Percentiles rank a stretch among this genome's conserved stretches.
Conservation (phyloP, 2,888 invertebrate species). For the Sesamia inferens region DNA sequence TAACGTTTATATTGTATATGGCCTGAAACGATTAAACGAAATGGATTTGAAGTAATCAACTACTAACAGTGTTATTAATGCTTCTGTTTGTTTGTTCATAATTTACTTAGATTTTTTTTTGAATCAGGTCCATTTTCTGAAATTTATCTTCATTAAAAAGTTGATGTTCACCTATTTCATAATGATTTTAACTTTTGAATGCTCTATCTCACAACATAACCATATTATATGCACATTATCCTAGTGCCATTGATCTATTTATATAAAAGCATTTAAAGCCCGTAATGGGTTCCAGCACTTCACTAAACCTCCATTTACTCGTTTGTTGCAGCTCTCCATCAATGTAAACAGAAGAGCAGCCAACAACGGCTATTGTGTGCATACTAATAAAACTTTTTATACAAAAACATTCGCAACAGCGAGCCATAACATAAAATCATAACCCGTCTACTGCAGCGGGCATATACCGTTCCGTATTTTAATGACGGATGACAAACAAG, state of each 20-base stretch:
- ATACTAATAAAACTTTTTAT: conserved; percentile 54
- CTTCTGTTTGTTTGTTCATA: conserved; percentile 2
- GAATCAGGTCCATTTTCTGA: not conserved
- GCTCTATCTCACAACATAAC: not conserved
- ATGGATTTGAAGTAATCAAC: conserved; percentile 10
- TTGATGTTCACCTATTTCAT: not conserved
- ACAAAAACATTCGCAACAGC: conserved; percentile 55
- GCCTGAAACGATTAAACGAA: not conserved
- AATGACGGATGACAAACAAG: conserved; percentile 61
- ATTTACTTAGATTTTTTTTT: not conserved
- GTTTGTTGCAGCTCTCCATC: conserved; percentile 20
- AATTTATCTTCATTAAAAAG: not conserved
- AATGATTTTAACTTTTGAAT: not conserved
- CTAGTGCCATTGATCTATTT: conserved; percentile 3
- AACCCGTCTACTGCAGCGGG: conserved; percentile 49
- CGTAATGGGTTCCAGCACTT: conserved; percentile 22
- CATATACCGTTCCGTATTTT: conserved; percentile 41
- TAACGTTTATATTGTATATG: not conserved
- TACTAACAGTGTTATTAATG: not conserved
- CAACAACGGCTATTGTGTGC: conserved; percentile 46
- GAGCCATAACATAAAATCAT: conserved; percentile 49
- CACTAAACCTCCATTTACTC: conserved; percentile 19
- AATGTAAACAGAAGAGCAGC: conserved; percentile 34
- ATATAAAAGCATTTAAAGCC: conserved; percentile 20
- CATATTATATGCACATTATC: not conserved